A percentile compares a stretch with the other conserved stretches of the same genome.
Evolutionary conservation across 1,140 invertebrate genomes (phyloP).

Genomic region (Drosophila repleta): DNA sequence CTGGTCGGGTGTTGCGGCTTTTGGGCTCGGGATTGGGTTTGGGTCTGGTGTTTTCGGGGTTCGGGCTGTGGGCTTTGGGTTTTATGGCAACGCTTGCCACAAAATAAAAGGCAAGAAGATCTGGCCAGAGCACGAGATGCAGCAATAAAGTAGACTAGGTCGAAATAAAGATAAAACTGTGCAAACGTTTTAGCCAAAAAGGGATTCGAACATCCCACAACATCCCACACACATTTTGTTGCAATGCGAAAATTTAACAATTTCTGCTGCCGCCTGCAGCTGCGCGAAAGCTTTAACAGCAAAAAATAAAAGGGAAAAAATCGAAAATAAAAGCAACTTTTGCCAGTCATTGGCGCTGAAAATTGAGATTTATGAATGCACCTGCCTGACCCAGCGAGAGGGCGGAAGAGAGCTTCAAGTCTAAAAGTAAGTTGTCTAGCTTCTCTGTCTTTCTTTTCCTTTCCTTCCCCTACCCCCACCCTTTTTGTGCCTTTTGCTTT

Average conservation of each 20-base stretch:
- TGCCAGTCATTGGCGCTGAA: conserved; percentile 46
- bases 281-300: conserved; percentile 28
- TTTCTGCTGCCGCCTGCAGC: conserved; percentile 21
- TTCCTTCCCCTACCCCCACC: no score
- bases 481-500: conserved; percentile 17
- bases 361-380: conserved; percentile 54
- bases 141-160: conserved; percentile 76
- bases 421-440: conserved; percentile 12
- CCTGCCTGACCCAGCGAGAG: conserved; percentile 3
- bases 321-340: conserved; percentile 31
- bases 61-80: conserved; percentile 13
- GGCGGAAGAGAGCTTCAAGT: neutral
- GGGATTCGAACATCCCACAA: neutral
- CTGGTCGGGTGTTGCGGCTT: conserved; percentile 43
- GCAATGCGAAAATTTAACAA: conserved; percentile 54
- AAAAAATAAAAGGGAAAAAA: neutral
- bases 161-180: conserved; percentile 76
- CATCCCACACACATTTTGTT: conserved; percentile 37
- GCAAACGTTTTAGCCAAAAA: conserved; percentile 55
- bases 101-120: conserved; percentile 75
- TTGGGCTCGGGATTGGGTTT: conserved; percentile 10
- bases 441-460: neutral
- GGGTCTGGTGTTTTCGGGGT: neutral
- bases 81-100: conserved; percentile 79
- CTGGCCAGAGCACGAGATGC: conserved; percentile 47